Evolutionary conservation across 92 coral and sea anemone genomes (phyloP).

Genomic region (Phenganax stokvisi): DNA sequence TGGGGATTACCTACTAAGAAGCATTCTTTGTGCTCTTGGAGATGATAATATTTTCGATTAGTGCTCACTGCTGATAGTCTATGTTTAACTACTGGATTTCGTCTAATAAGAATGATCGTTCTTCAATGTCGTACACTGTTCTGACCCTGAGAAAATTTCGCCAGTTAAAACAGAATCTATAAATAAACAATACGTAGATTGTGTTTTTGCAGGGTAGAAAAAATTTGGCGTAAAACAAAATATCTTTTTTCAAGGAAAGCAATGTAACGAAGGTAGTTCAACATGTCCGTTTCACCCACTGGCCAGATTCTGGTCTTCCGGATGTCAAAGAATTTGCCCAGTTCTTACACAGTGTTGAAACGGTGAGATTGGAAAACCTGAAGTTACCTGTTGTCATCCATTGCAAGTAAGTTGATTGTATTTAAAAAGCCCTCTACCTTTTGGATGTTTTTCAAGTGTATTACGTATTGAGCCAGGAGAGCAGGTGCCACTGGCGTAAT

Average conservation of each 20-base stretch:
- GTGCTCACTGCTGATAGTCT: too few relatives aligned
- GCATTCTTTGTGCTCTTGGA: too few relatives aligned
- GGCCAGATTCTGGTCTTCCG: slow-evolving; percentile 73
- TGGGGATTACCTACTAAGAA: too few relatives aligned
- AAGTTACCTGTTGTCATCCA: slow-evolving; percentile 65
- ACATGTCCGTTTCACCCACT: slow-evolving; percentile 72
- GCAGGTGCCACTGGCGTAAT: too few relatives aligned
- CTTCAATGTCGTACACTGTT: too few relatives aligned
- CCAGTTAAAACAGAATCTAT: too few relatives aligned
- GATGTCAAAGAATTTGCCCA: slow-evolving; percentile 79
- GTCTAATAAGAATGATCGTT: too few relatives aligned
- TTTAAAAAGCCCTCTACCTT: neutral
- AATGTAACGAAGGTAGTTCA: neutral
- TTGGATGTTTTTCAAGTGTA: neutral
- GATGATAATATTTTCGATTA: too few relatives aligned
- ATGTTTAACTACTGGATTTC: too few relatives aligned
- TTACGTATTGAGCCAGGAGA: too few relatives aligned
- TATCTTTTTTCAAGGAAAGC: slow-evolving; percentile 17
- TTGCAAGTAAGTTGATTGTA: slow-evolving; percentile 61
- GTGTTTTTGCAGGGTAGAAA: slow-evolving; percentile 18
- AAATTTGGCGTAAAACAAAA: slow-evolving; percentile 13
- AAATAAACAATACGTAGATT: too few relatives aligned
- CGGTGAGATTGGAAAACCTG: slow-evolving; percentile 49
- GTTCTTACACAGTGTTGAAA: slow-evolving; percentile 66
- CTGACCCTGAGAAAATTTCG: too few relatives aligned